A percentile compares a stretch with the other conserved stretches of the same genome.
Conservation (phyloP, 2,797 vertebrate genomes). For the Onychomys leucogaster region DNA sequence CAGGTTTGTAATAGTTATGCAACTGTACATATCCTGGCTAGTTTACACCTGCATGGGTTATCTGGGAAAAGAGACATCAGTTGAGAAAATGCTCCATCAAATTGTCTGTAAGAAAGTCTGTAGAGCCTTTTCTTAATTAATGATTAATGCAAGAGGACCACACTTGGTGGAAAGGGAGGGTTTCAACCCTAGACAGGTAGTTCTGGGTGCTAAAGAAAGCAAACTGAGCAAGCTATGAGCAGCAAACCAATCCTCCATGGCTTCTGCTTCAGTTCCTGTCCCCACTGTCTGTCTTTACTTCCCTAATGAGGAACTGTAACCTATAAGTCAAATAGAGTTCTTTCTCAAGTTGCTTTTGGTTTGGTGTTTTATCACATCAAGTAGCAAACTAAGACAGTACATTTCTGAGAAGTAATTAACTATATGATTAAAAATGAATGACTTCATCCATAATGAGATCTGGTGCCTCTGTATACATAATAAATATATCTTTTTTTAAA, state of each 20-base stretch:
- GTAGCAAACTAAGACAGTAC: neutral
- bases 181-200: neutral
- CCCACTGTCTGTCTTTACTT: neutral
- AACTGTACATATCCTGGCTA: neutral
- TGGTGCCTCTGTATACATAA: no score
- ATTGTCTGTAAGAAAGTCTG: neutral
- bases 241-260: no score
- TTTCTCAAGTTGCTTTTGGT: neutral
- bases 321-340: no score
- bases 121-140: neutral
- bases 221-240: neutral
- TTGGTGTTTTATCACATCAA: neutral
- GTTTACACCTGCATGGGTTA: neutral
- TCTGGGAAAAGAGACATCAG: neutral
- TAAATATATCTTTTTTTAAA: no score
- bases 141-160: neutral
- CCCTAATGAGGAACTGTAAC: neutral
- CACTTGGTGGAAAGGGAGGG: neutral
- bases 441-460: no score
- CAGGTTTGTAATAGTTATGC: neutral
- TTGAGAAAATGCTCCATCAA: neutral
- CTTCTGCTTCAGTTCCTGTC: neutral
- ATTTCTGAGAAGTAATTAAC: neutral
- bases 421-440: neutral
- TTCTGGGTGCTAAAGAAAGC: neutral